These are phyloP conservation scores for Nemotelus pantherinus DNA, from an alignment of 2,888 invertebrate genomes.

Conservation along the genomic window DNA sequence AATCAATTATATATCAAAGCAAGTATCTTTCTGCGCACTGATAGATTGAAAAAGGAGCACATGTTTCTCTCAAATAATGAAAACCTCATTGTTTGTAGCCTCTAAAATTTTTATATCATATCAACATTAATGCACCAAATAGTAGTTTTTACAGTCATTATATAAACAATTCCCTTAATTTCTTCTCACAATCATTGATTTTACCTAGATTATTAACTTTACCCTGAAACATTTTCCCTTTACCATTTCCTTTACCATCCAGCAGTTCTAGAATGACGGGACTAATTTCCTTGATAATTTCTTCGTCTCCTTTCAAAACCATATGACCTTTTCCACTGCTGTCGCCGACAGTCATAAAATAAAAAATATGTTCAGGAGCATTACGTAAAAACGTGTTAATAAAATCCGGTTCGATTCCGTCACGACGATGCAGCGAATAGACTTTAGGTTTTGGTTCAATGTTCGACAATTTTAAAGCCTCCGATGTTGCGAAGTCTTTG, in stretches of 20 bases:
- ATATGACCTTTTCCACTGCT: conserved; percentile 70
- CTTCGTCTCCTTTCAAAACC: conserved; percentile 66
- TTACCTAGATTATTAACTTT: conserved; percentile 77
- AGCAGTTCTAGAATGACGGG: conserved; percentile 73
- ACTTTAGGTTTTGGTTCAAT: conserved; percentile 67
- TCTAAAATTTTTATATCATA: not conserved
- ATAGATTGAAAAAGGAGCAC: no score
- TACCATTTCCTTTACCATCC: conserved; percentile 80
- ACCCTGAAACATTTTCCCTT: conserved; percentile 78
- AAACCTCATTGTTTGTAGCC: no score
- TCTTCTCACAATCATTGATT: conserved; percentile 71
- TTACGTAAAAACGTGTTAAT: conserved; percentile 75
- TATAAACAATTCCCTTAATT: conserved; percentile 70
- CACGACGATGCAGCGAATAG: conserved; percentile 72
- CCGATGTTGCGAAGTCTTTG: conserved; percentile 76
- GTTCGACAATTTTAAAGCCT: conserved; percentile 71
- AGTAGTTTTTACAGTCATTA: not conserved
- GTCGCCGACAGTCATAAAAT: conserved; percentile 78
- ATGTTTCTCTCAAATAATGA: no score
- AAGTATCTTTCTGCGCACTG: no score
- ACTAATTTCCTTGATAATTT: conserved; percentile 58
- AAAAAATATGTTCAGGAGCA: conserved; percentile 68
- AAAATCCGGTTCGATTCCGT: conserved; percentile 79
- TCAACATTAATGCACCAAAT: not conserved
- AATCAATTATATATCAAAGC: no score